Base-by-base conservation (phyloP, 2,113 vertebrate genomes). In the Erpornis zantholeuca region DNA sequence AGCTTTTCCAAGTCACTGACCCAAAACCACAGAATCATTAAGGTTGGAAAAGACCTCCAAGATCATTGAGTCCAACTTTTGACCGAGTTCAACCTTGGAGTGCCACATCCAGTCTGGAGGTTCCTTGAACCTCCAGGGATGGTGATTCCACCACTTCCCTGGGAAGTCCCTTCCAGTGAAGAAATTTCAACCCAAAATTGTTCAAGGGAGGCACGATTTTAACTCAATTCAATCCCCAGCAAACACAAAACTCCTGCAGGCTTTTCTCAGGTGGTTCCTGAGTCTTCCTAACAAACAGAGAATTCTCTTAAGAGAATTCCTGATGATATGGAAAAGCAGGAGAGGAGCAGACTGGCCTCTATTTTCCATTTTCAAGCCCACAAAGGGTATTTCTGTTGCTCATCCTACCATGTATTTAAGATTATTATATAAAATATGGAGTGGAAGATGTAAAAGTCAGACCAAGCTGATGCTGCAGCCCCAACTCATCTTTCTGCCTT, bases 311-410 rank as follows among this genome's bases (percentile, higher is more conserved):
- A 29, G 18, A 80, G 28, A 66, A 72, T 50, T 49, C 33, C 44
- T 82, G 61, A 29, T 57, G 5, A 17, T 15, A 27, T 6, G 29
- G 54, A 77, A 60, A 47, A 28, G n/a, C 38, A 50, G 23, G 38
- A 76, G 12, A 0, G 0, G 31, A 57, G 36, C 22, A 59, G 50
- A 54, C 1, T 17, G 22, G 17, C 33, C 68, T 53, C 20, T 31
- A 1, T 31, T 59, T 70, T 36, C 17, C 21, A 44, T 63, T 29
- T 19, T 17, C 35, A 40, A 86, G 31, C 47, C 27, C 71, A 45
- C 61, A 79, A 45, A 36, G 40, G 42, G 3, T 38, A 28, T 35
- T 89, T 86, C 40, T 47, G 33, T 28, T 61, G 56, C 61, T n/a
- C n/a, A 50, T 56, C 38, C 25, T 15, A 21, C 50, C 4, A 2